Conservation (phyloP, 2,797 vertebrate species). For the Monodelphis domestica region DNA sequence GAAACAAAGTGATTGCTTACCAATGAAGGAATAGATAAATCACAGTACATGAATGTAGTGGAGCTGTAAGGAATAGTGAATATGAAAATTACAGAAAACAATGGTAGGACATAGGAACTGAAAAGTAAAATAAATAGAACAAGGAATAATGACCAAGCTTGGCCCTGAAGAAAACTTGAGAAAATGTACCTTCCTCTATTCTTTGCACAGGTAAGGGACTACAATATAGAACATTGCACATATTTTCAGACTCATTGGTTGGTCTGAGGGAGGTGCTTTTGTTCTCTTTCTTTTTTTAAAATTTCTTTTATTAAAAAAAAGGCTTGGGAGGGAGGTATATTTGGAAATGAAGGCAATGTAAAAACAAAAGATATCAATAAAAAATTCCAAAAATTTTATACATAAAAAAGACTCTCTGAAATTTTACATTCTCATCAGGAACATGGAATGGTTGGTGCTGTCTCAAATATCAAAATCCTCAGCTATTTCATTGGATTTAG, state of each 20-base stretch:
- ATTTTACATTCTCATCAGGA: not conserved
- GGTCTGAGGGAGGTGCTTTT: not conserved
- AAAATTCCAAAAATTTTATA: not conserved
- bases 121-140: not conserved
- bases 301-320: not conserved
- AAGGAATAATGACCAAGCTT: not conserved
- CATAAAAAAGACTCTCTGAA: not conserved
- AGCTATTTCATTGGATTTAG: not conserved
- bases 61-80: not conserved
- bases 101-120: not conserved
- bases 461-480: not conserved
- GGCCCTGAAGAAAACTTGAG: not conserved
- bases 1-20: not conserved
- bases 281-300: not conserved
- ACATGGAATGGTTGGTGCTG: no score
- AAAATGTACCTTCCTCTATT: not conserved
- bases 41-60: not conserved
- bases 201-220: not conserved
- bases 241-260: no score
- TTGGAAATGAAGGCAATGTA: not conserved
- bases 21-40: not conserved
- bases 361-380: not conserved
- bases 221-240: no score
- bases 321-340: no score
- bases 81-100: not conserved